Base-by-base conservation (phyloP, 2,888 invertebrate genomes). In the Nezara viridula region DNA sequence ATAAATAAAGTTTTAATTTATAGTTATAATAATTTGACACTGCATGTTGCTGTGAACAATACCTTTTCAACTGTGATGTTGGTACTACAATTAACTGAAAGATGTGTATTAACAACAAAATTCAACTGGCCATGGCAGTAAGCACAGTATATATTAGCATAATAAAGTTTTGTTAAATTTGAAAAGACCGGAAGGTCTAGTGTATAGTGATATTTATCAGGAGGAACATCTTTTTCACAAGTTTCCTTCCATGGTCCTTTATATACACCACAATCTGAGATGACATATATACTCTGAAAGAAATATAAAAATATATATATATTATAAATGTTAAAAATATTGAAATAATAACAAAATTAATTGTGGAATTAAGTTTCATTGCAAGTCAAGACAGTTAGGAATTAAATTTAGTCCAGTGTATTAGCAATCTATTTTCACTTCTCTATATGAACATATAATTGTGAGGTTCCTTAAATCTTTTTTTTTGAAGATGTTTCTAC, bases 81-180 rank as follows among this genome's bases (percentile, higher is more conserved):
- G 3, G n/a, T 44, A 81, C n/a, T 81, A n/a, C 81, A 81, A 14
- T 1, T 4, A 16, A 81, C 24, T 19, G 81, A 44, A 81, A 81
- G 81, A 44, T 81, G 81, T 14, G 81, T n/a, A 5, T n/a, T 16
- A 16, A n/a, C 81, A n/a, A 81, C 9, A n/a, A 47, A 81, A 24
- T 81, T 81, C n/a, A 44, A 37, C 32, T 89, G 44, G 7, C 91
- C 91, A 91, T 93, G 92, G 91, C 93, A 93, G 21, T 92, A 91
- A 12, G 93, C 93, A 90, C 93, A 93, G 91, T 92, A 92, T 86
- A 92, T 91, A 91, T 93, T 93, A 91, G 91, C 91, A 91, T 92
- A 93, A 12, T 93, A 92, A 19, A 77, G 85, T 24, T 90, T 91
- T 2, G 89, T 90, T 32, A 32, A 2, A 52, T 85, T 47, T 27